phyloP scores from a whole-genome alignment of 1,140 invertebrate genomes.

The Eumeta japonica region DNA sequence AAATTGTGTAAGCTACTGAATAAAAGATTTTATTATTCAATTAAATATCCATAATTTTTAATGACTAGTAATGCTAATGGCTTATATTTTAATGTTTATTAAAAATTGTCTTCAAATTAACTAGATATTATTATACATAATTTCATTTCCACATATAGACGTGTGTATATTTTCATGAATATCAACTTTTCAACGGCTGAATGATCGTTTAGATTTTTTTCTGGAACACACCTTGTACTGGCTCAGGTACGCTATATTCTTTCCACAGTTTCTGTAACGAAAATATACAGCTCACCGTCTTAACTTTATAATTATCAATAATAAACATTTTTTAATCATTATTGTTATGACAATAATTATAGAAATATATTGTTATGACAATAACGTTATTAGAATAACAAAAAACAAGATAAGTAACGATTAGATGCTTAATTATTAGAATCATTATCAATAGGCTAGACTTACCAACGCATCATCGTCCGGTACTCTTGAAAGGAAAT shows the following conservation, averaged over 20 bases:
- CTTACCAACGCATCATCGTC: conserved; percentile 87
- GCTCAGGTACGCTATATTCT: conserved; percentile 39
- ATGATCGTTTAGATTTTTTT: too few species aligned
- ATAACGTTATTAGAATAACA: not conserved
- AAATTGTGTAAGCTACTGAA: too few species aligned
- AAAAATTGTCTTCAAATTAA: too few species aligned
- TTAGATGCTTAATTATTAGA: too few species aligned
- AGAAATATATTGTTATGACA: not conserved
- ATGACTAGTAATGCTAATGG: conserved; percentile 11
- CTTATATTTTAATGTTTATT: not conserved
- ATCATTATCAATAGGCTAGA: conserved; percentile 9
- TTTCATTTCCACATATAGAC: too few species aligned
- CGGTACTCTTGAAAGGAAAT: conserved; percentile 92
- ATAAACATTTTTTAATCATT: not conserved
- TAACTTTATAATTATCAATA: too few species aligned
- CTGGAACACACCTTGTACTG: too few species aligned
- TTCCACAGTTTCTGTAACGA: conserved; percentile 44
- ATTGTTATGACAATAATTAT: not conserved
- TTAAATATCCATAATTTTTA: not conserved
- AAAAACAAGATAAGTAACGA: too few species aligned
- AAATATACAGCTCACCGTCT: too few species aligned
- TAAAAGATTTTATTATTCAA: not conserved
- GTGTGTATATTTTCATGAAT: too few species aligned
- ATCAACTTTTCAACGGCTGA: too few species aligned
- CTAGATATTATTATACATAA: too few species aligned